Conservation (phyloP, 2,113 vertebrate genomes). For the Phodopus roborovskii region DNA sequence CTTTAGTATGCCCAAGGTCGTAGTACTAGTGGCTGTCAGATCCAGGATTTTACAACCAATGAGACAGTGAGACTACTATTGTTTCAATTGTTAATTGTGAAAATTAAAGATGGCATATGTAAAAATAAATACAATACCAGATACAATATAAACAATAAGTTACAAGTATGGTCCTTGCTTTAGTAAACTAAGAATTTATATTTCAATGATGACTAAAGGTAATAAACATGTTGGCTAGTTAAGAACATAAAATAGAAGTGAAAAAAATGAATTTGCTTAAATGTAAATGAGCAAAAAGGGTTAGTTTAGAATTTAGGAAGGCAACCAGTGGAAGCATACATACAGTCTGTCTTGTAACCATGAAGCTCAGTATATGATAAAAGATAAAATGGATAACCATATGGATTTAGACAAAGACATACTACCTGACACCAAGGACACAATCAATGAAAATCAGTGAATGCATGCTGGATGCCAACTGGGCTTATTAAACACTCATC, state of each 20-base stretch:
- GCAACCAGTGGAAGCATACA: not conserved
- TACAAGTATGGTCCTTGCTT: not conserved
- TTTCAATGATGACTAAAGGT: not conserved
- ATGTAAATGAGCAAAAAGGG: not conserved
- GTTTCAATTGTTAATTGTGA: not conserved
- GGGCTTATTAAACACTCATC: conserved; percentile 58
- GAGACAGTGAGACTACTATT: not conserved
- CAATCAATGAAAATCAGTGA: conserved; percentile 5
- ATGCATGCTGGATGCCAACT: conserved; percentile 28
- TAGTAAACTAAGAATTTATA: not conserved
- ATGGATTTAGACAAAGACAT: not conserved
- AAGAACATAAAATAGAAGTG: not conserved
- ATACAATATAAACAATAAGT: not conserved
- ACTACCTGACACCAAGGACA: not conserved
- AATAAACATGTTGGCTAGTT: conserved; percentile 1
- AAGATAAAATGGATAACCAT: not conserved
- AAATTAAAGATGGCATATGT: not conserved
- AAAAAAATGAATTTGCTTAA: not conserved
- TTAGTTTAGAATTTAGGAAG: not conserved
- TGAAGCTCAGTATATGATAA: not conserved
- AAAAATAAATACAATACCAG: not conserved
- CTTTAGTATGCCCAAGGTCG: not conserved
- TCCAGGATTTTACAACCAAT: not conserved
- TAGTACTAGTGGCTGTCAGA: not conserved
- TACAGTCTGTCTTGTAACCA: not conserved